phyloP scores from a whole-genome alignment of 2,113 vertebrate genomes.

The Poeciliopsis turrubarensis region DNA sequence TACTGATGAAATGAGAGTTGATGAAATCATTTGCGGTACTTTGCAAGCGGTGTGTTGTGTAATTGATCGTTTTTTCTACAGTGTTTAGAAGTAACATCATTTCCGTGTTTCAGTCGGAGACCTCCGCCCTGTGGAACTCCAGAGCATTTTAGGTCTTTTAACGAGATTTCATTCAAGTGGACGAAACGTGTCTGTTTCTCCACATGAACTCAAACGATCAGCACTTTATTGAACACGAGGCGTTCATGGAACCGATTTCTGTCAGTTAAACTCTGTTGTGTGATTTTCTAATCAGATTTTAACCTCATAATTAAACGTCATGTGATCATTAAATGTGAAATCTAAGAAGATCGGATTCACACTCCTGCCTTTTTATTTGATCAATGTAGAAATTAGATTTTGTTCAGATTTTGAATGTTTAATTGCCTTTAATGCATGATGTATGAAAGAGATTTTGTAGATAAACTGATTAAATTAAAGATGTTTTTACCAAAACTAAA shows the following conservation, averaged over 20 bases:
- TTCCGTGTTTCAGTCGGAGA: background rate
- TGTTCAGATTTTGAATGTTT: background rate
- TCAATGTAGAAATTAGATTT: background rate
- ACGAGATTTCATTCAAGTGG: background rate
- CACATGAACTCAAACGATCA: background rate
- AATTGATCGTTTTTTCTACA: background rate
- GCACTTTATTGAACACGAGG: background rate
- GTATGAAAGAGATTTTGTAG: constrained; percentile 31
- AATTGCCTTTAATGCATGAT: constrained; percentile 5
- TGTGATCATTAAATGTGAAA: background rate
- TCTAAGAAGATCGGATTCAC: background rate
- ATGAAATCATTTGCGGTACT: background rate
- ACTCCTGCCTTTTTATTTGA: background rate
- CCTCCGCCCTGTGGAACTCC: constrained; percentile 9
- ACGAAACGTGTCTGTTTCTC: background rate
- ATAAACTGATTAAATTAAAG: constrained; percentile 37
- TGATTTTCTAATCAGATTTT: no score
- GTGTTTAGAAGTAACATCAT: no score
- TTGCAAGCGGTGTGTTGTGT: background rate
- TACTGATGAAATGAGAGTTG: background rate
- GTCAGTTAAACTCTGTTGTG: no score
- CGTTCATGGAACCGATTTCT: background rate
- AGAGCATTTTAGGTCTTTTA: accelerated
- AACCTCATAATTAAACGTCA: no score
- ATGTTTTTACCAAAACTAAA: constrained; percentile 1